phyloP scores from a whole-genome alignment of 1,140 invertebrate genomes.

The Penaeus japonicus region DNA sequence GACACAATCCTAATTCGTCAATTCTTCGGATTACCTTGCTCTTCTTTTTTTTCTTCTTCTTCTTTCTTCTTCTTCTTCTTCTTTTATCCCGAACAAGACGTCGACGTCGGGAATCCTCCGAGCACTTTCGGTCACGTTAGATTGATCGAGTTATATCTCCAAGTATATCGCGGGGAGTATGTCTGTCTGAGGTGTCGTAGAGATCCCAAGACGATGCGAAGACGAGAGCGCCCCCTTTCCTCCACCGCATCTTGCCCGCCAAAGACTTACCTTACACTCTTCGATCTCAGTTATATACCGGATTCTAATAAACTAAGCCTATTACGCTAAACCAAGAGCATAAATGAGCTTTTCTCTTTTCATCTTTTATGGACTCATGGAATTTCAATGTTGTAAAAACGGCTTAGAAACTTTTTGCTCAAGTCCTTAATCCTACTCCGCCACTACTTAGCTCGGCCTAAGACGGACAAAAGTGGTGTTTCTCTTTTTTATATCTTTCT shows the following conservation, averaged over 20 bases:
- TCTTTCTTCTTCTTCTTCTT: too few relatives aligned
- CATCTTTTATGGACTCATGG: slow-evolving; percentile 30
- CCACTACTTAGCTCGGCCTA: neutral
- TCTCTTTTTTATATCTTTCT: neutral
- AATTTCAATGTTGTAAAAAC: slow-evolving; percentile 32
- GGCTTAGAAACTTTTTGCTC: slow-evolving; percentile 20
- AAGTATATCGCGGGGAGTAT: too few relatives aligned
- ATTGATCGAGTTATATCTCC: too few relatives aligned
- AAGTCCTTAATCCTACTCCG: slow-evolving; percentile 1
- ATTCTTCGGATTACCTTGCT: too few relatives aligned
- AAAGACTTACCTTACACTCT: slow-evolving; percentile 6
- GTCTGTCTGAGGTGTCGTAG: too few relatives aligned
- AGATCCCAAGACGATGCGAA: too few relatives aligned
- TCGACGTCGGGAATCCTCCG: too few relatives aligned
- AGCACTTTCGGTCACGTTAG: too few relatives aligned
- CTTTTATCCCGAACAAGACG: too few relatives aligned
- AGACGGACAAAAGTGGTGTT: neutral
- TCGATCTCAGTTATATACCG: slow-evolving; percentile 17
- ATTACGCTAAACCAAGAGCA: slow-evolving; percentile 32
- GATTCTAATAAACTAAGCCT: slow-evolving; percentile 30
- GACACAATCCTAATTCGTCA: too few relatives aligned
- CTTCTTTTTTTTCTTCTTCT: too few relatives aligned
- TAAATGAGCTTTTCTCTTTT: slow-evolving; percentile 34
- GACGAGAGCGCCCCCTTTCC: neutral
- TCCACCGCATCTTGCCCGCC: neutral